phyloP scores from a whole-genome alignment of 2,888 invertebrate species.

The Abrostola tripartita region DNA sequence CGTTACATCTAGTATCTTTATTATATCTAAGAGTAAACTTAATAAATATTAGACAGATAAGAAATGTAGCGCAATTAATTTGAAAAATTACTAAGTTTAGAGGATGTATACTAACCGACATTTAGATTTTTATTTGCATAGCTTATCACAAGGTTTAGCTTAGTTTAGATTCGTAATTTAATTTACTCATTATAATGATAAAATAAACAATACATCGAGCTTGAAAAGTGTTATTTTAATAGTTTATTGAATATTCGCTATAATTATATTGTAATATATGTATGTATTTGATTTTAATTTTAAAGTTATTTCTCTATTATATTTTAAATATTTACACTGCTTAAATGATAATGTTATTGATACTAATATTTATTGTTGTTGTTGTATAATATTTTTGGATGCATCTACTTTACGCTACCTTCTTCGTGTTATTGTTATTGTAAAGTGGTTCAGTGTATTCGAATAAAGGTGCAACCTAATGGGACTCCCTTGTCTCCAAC shows the following conservation, averaged over 20 bases:
- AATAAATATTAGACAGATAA: conserved; percentile 71
- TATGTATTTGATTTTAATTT: conserved; percentile 76
- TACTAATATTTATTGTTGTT: conserved; percentile 84
- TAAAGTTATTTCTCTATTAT: conserved; percentile 81
- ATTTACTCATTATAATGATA: conserved; percentile 67
- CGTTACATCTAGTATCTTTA: conserved; percentile 61
- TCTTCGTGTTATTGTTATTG: conserved; percentile 78
- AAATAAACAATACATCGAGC: conserved; percentile 82
- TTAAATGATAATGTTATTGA: conserved; percentile 84
- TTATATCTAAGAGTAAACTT: conserved; percentile 71
- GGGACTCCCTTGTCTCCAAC: conserved; percentile 43
- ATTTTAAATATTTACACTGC: conserved; percentile 87
- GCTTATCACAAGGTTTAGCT: conserved; percentile 70
- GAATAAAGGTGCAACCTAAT: conserved; percentile 57
- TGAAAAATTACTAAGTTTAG: conserved; percentile 85
- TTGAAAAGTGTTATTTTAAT: conserved; percentile 84
- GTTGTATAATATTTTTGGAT: conserved; percentile 87
- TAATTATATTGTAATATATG: conserved; percentile 76
- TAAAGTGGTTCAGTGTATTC: conserved; percentile 70
- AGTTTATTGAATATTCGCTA: conserved; percentile 83
- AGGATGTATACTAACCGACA: conserved; percentile 83
- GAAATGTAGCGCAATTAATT: conserved; percentile 71
- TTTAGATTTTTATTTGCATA: conserved; percentile 81
- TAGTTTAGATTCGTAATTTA: conserved; percentile 77
- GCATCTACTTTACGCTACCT: conserved; percentile 82